A percentile compares a stretch with the other conserved stretches of the same genome.
These are phyloP conservation scores for Rousettus madagascariensis DNA, from an alignment of 2,797 vertebrate genomes.

Conservation along the genomic window DNA sequence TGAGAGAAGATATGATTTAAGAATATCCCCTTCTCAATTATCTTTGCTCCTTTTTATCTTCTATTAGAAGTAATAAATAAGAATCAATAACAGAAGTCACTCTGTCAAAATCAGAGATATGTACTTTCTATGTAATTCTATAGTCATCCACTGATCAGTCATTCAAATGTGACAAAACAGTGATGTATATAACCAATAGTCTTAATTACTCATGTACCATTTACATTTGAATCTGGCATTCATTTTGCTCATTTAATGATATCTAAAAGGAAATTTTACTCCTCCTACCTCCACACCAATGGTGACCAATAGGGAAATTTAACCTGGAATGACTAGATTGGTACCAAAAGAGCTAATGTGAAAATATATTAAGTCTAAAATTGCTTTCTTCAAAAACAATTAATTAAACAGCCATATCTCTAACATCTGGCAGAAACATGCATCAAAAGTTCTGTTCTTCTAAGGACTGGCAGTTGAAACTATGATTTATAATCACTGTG, in stretches of 20 bases:
- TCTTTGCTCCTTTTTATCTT: not conserved
- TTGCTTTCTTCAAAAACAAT: not conserved
- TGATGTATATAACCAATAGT: not conserved
- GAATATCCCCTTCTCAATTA: not conserved
- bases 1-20: not conserved
- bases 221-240: not conserved
- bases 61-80: not conserved
- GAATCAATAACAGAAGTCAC: not conserved
- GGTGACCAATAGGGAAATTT: not conserved
- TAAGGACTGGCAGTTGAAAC: not conserved
- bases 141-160: not conserved
- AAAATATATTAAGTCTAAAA: not conserved
- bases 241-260: not conserved
- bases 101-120: not conserved
- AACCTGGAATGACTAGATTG: not conserved
- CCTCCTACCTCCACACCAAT: accelerated
- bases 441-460: not conserved
- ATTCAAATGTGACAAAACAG: not conserved
- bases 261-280: not conserved
- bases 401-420: not conserved
- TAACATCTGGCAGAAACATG: constrained; percentile 25
- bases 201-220: not conserved
- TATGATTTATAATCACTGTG: not conserved
- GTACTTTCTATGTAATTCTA: not conserved
- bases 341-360: not conserved